Percentiles rank a stretch among this genome's conserved stretches.
Evolutionary conservation across 2,113 vertebrate genomes (phyloP).

Genomic region (Sorex araneus): DNA sequence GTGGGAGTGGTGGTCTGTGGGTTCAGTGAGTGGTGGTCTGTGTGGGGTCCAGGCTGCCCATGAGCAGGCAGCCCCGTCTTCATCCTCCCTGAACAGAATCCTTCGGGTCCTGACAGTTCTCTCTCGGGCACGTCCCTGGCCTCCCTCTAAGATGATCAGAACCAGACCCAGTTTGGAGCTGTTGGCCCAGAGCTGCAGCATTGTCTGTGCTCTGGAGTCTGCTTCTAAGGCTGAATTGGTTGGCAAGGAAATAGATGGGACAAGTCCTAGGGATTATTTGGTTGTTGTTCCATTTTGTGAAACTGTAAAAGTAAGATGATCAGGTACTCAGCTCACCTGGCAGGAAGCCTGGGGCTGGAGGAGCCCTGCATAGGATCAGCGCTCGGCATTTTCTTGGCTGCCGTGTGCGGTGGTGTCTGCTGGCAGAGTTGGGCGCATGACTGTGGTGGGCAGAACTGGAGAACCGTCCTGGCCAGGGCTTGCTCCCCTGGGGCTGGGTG

Average conservation of each 20-base stretch:
- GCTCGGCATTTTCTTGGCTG: not conserved
- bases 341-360: not conserved
- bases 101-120: not conserved
- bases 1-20: too few relatives aligned
- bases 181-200: not conserved
- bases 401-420: not conserved
- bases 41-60: too few relatives aligned
- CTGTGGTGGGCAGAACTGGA: not conserved
- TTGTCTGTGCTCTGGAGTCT: not conserved
- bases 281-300: too few relatives aligned
- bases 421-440: not conserved
- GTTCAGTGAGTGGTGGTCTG: too few relatives aligned
- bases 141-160: not conserved
- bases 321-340: not conserved
- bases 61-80: too few relatives aligned
- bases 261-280: not conserved
- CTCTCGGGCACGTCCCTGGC: not conserved
- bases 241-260: conserved; percentile 25
- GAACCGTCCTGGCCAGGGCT: not conserved
- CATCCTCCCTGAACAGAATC: too few relatives aligned
- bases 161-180: not conserved
- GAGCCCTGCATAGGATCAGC: not conserved
- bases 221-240: not conserved
- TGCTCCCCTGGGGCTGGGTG: not conserved
- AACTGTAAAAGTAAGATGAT: not conserved